These are phyloP conservation scores for Amblyopsis rosae DNA, from an alignment of 2,113 vertebrate genomes.

Conservation along the genomic window DNA sequence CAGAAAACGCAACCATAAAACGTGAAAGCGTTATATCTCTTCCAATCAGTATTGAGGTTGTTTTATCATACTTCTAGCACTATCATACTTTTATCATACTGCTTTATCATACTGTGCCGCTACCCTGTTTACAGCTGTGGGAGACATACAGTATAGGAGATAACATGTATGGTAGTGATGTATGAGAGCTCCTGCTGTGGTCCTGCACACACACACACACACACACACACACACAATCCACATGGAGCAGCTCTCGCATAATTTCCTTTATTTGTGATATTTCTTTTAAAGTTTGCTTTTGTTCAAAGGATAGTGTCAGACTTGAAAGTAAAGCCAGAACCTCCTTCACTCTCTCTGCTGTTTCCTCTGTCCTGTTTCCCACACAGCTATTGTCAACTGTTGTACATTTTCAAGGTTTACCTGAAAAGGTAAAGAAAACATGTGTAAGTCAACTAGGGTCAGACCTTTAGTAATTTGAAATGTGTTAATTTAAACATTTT, in stretches of 20 bases:
- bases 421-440: too few relatives aligned
- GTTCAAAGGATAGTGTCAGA: slow-evolving; percentile 14
- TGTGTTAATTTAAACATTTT: too few relatives aligned
- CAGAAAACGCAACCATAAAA: too few relatives aligned
- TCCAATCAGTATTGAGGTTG: slow-evolving; percentile 21
- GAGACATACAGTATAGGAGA: slow-evolving; percentile 12
- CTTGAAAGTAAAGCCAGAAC: neutral
- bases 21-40: too few relatives aligned
- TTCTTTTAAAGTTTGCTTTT: neutral
- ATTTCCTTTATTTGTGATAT: neutral
- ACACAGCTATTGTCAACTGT: too few relatives aligned
- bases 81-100: slow-evolving; percentile 1
- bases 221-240: neutral
- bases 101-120: neutral
- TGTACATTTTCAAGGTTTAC: too few relatives aligned
- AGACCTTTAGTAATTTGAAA: too few relatives aligned
- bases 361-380: too few relatives aligned
- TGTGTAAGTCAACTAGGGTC: too few relatives aligned
- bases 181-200: slow-evolving; percentile 21
- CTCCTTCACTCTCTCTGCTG: too few relatives aligned
- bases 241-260: neutral
- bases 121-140: slow-evolving; percentile 3
- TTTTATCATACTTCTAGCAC: neutral
- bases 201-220: slow-evolving; percentile 14
- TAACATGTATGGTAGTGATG: slow-evolving; percentile 19